A percentile compares a stretch with the other conserved stretches of the same genome.
Conservation (phyloP, 2,113 vertebrate genomes). For the Sorex araneus region DNA sequence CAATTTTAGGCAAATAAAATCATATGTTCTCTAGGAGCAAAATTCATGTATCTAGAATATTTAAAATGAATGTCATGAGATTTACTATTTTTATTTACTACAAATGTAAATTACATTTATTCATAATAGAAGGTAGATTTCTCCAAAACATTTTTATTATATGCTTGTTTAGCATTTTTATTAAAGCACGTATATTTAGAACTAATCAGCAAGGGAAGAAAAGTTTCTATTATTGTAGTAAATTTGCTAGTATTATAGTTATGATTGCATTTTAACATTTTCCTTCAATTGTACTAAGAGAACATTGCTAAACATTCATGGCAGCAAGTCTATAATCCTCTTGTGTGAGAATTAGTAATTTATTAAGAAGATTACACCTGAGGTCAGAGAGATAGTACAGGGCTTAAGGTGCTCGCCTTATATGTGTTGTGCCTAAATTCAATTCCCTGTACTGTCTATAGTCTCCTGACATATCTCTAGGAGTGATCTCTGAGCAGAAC, state of each 20-base stretch:
- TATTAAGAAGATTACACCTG: conserved; percentile 6
- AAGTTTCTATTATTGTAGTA: conserved; percentile 28
- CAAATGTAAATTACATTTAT: not conserved
- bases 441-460: too few species aligned
- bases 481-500: too few species aligned
- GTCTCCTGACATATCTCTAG: not conserved
- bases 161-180: conserved; percentile 49
- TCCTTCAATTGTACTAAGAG: conserved; percentile 23
- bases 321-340: conserved; percentile 29
- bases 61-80: not conserved
- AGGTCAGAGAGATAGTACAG: too few species aligned
- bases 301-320: conserved; percentile 24
- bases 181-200: conserved; percentile 35
- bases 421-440: not conserved
- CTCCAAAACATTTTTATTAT: not conserved
- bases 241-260: conserved; percentile 67
- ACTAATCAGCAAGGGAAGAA: conserved; percentile 26
- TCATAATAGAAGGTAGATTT: not conserved
- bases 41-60: not conserved
- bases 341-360: conserved; percentile 40
- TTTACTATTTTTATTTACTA: not conserved
- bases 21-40: not conserved
- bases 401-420: too few species aligned
- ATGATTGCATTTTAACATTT: conserved; percentile 54
- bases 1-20: not conserved